Evolutionary conservation across 1,140 invertebrate genomes (phyloP), one percentile per base, ranked within the genome.

Genomic region (Campoletis sonorensis): DNA sequence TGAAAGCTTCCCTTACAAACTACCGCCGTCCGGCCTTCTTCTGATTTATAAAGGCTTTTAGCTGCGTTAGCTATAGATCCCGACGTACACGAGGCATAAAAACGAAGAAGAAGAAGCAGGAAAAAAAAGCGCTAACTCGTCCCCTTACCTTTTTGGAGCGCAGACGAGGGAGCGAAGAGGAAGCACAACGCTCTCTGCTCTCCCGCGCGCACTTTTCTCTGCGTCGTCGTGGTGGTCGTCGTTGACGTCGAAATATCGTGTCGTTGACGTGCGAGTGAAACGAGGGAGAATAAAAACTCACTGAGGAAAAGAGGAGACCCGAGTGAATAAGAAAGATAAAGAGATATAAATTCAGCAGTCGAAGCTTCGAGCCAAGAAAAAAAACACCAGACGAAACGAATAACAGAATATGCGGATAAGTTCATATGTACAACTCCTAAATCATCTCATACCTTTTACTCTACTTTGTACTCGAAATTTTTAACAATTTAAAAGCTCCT

Each of bases 11-110:
- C 85, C 86, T 89, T 88, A 88, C 86, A 88, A 89, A 88, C 85
- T 88, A 88, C 87, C 85, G 86, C 85, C 86, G 85, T 88, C 87
- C 84, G 81, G 85, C 85, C 86, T 85, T 86, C 88, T 89, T 89
- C 89, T 91, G 90, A 91, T 91, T 91, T 91, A 91, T 91, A 90
- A 87, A 85, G 88, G 90, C 90, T 91, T 91, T 91, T 91, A 91
- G 89, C 85, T 85, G 80, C 86, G 84, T 81, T 84, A 79, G 54
- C 79, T 85, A 76, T 30, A 79, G 58, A 58, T 26, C 72, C 58
- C 72, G 49, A 27, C 71, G 73, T 21, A 77, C 27, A 58, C 73
- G 0, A 13, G 49, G 72, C 45, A 30, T 30, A 90, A 90, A 91
- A 90, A 90, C 1, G 11, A 26, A 23, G n/a, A 64, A 13, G 23